Base-by-base conservation (phyloP, 1,140 invertebrate genomes). In the Drosophila ercepeae region DNA sequence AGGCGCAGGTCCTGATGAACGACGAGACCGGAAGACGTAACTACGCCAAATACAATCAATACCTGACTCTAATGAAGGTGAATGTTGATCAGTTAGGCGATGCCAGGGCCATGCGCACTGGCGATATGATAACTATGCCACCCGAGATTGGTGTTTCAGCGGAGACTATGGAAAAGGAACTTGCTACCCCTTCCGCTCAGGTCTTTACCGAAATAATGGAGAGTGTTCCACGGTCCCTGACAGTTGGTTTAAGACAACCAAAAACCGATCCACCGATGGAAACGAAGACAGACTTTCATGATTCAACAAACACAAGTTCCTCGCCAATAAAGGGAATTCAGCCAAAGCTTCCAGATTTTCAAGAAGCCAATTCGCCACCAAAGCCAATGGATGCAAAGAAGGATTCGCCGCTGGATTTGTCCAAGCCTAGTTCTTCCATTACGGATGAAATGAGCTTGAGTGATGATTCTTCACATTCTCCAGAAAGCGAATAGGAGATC, bases 11-110 rank as follows among this genome's bases (percentile, higher is more conserved):
- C 46, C 92, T 98, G 52, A 96, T 97, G 94, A 97, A 97, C 39
- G 96, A 98, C 90, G 97, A 97, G 92, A 97, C 97, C 19, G 97
- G 97, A 11, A 93, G 96, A 64, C 93, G 96, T 65, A 98, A 98
- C 91, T 98, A 98, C 91, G 96, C 96, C 75, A 97, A 98, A 91
- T 98, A 98, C 91, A 97, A 97, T 89, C 95, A 95, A 91, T 97
- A 96, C 84, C 93, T 97, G 42, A 95, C 95, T 63, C 93, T 96
- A 63, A 95, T 97, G 89, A 91, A 93, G 71, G 90, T 91, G 1
- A 89, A 39, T 48, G 60, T 82, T 3, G 89, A 89, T 16, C 84
- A 91, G 29, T 46, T 73, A 6, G 76, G 69, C 13, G 90, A 91
- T 55, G 65, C 76, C 4, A 91, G 90, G 46, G 46, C 78, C 3